Base-by-base conservation (phyloP, 2,888 invertebrate species). In the Tiphia femorata region DNA sequence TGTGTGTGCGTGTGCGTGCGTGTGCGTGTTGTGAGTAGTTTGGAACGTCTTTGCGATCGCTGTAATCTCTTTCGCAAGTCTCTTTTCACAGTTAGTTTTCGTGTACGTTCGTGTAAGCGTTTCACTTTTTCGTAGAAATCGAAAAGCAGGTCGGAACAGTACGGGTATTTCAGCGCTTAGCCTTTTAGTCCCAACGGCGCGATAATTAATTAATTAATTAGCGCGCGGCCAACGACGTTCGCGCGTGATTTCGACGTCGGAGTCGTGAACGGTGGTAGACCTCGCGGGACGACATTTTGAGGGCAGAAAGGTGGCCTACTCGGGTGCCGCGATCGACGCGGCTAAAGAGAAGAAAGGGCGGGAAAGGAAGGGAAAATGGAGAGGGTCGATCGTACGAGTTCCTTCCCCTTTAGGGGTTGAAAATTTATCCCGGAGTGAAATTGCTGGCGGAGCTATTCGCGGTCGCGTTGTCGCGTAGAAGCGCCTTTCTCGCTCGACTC, bases 101-200 rank as follows among this genome's bases (percentile, higher is more conserved):
- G n/a, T n/a, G n/a, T n/a, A n/a, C n/a, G 14, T n/a, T n/a, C 33
- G 33, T 14, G 33, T n/a, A 14, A 33, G 33, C n/a, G 29, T 38
- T 53, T 35, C 41, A 14, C 42, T 3, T n/a, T 25, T 42, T 12
- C 42, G 17, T 60, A 60, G 64, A 64, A 64, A 65, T 71, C 70
- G 72, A 73, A 67, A 73, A 75, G 73, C 79, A 81, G 77, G 78
- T 81, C 80, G 81, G 81, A 81, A 70, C 76, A 80, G 76, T 81
- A 81, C 81, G 81, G 80, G 80, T 81, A 80, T 73, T 62, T 4
- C 73, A 75, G 68, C 64, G 72, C 66, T 72, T 77, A 78, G 75
- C 70, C 73, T 77, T 77, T 73, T 75, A 71, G 72, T 68, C 68
- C 67, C 59, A 5, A 16, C 7, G 69, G 64, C 67, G 75, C 69